Evolutionary conservation across 2,888 invertebrate genomes (phyloP), one percentile per base, ranked within the genome.

Genomic region (Bellardia pandia): DNA sequence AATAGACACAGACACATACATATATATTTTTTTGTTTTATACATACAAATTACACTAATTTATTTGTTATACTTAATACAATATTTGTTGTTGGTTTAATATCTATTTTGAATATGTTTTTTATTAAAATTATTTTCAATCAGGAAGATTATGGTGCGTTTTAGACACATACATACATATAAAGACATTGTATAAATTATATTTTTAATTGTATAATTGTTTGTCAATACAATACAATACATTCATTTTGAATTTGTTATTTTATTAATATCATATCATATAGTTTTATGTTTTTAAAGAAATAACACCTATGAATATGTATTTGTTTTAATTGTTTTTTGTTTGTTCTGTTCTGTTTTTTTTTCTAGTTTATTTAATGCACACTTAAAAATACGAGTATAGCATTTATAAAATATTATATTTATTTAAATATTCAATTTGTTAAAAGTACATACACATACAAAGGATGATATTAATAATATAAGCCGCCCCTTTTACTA

Each of bases 21-120:
- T 90, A 92, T 90, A 90, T 56, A 48, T 74, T 74, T 68, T 64
- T 71, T 87, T 51, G 45, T n/a, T 62, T 45, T 79, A 91, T 92
- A 92, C 92, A 92, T 92, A 92, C 92, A 92, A 92, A 92, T 92
- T 92, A 92, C 91, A 90, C 92, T 92, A 92, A 90, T 90, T 91
- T 88, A 89, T 90, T 88, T 83, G 86, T 88, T 62, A 60, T 88
- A 68, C 85, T 86, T 89, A 82, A 85, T 85, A 71, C 79, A 77
- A 86, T 84, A 84, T 85, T 78, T 86, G 72, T 82, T 88, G 48
- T 83, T 68, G 69, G 53, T 80, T 62, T 85, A 76, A 83, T 83
- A 83, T 37, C 82, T 83, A 74, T 71, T 83, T 75, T 74, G 33
- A 72, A 69, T 85, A 86, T 84, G 88, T 78, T 88, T 77, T 68